These are phyloP conservation scores for Bombus impatiens DNA, from an alignment of 1,140 invertebrate species.

Conservation along the genomic window DNA sequence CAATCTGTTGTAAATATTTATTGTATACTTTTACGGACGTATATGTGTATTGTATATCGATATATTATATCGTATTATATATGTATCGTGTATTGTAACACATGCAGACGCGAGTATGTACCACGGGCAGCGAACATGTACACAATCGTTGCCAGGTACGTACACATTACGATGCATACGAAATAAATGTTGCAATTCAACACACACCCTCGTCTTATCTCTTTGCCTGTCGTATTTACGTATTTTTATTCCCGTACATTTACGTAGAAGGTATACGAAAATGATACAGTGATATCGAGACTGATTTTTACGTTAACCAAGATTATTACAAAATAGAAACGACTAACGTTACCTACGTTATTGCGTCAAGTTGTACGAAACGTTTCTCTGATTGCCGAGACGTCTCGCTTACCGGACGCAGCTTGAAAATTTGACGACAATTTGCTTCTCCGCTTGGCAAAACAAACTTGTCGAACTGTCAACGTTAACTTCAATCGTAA, in stretches of 20 bases:
- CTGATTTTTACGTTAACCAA: neutral
- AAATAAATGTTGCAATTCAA: constrained; percentile 71
- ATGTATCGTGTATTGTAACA: constrained; percentile 27
- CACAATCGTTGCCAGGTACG: constrained; percentile 38
- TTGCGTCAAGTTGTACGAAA: neutral
- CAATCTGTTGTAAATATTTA: constrained; percentile 71
- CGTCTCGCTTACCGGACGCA: neutral
- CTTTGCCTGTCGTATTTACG: neutral
- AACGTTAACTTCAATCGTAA: constrained; percentile 8
- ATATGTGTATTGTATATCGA: constrained; percentile 20
- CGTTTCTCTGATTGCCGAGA: neutral
- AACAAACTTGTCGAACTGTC: neutral
- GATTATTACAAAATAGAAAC: neutral
- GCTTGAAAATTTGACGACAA: neutral
- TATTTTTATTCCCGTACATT: neutral
- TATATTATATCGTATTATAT: constrained; percentile 31
- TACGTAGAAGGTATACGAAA: too few relatives aligned
- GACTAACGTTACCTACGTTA: neutral
- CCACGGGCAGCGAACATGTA: constrained; percentile 26
- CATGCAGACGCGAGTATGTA: constrained; percentile 10
- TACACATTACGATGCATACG: constrained; percentile 45
- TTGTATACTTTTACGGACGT: constrained; percentile 51
- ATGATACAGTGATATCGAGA: too few relatives aligned
- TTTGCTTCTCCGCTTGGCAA: neutral
- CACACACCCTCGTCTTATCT: constrained; percentile 16